Evolutionary conservation across 2,113 vertebrate species (phyloP).

Genomic region (Capreolus pygargus): DNA sequence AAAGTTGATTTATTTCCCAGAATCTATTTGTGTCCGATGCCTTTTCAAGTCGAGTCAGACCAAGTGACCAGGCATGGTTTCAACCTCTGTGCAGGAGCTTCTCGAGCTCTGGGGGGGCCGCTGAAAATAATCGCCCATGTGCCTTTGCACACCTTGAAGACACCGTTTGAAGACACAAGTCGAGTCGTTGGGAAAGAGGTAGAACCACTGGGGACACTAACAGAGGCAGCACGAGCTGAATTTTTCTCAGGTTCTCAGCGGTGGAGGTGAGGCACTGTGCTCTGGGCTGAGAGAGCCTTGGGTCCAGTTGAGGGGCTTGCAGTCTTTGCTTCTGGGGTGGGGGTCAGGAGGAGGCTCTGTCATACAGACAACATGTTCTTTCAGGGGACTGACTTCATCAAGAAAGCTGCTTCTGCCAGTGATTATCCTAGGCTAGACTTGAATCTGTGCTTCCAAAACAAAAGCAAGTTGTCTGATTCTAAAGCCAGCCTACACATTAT

Average conservation of each 20-base stretch:
- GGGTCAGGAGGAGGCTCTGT: not conserved
- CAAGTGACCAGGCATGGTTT: constrained; percentile 55
- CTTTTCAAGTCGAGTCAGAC: constrained; percentile 65
- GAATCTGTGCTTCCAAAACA: constrained; percentile 33
- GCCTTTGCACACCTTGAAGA: not conserved
- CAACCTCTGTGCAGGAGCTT: constrained; percentile 37
- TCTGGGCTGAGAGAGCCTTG: not conserved
- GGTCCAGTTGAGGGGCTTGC: not conserved
- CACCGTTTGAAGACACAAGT: constrained; percentile 39
- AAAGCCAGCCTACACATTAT: not conserved
- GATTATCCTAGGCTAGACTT: not conserved
- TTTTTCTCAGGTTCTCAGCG: not conserved
- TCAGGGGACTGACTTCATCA: constrained; percentile 38
- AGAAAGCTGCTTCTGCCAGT: constrained; percentile 45
- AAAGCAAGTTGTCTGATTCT: constrained; percentile 30
- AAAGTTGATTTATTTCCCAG: constrained; percentile 74
- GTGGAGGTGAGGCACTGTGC: not conserved
- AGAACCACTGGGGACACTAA: not conserved
- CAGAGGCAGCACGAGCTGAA: not conserved
- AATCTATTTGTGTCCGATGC: constrained; percentile 67
- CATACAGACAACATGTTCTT: not conserved
- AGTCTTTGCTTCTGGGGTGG: not conserved
- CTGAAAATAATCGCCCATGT: not conserved
- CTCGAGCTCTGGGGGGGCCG: constrained; percentile 15
- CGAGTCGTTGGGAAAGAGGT: constrained; percentile 3